phyloP scores from a whole-genome alignment of 2,888 invertebrate species.

The Aricia artaxerxes region DNA sequence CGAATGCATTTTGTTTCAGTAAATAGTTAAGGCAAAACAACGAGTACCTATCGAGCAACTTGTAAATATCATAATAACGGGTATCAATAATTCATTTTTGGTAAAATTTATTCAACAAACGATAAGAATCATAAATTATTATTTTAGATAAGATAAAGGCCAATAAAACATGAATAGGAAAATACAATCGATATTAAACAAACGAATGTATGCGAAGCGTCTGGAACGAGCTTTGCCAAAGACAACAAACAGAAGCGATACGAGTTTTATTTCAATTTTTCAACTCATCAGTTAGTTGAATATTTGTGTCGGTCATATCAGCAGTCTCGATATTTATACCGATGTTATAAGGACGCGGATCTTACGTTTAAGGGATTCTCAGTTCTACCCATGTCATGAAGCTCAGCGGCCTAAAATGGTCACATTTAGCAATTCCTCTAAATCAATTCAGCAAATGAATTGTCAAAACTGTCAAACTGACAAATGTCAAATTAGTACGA shows the following conservation, averaged over 20 bases:
- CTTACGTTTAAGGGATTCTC: background rate
- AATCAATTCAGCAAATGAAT: too few relatives aligned
- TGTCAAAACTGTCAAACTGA: too few relatives aligned
- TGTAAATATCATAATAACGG: background rate
- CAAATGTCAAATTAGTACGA: too few relatives aligned
- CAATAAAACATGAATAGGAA: background rate
- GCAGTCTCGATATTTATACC: background rate
- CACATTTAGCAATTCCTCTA: too few relatives aligned
- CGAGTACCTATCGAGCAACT: too few relatives aligned
- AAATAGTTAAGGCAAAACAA: too few relatives aligned
- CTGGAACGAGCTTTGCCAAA: conserved; percentile 48
- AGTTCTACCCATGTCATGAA: background rate
- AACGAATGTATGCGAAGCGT: background rate
- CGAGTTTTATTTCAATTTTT: conserved; percentile 59
- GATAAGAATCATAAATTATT: background rate
- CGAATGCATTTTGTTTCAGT: background rate
- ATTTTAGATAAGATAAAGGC: background rate
- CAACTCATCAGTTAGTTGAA: conserved; percentile 45
- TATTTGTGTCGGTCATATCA: background rate
- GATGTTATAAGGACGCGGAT: background rate
- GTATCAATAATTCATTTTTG: background rate
- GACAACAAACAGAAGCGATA: conserved; percentile 63
- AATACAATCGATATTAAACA: background rate
- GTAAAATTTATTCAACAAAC: background rate
- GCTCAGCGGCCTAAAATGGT: too few relatives aligned